Base-by-base conservation (phyloP, 1,140 invertebrate genomes). In the Drosophila pandora region DNA sequence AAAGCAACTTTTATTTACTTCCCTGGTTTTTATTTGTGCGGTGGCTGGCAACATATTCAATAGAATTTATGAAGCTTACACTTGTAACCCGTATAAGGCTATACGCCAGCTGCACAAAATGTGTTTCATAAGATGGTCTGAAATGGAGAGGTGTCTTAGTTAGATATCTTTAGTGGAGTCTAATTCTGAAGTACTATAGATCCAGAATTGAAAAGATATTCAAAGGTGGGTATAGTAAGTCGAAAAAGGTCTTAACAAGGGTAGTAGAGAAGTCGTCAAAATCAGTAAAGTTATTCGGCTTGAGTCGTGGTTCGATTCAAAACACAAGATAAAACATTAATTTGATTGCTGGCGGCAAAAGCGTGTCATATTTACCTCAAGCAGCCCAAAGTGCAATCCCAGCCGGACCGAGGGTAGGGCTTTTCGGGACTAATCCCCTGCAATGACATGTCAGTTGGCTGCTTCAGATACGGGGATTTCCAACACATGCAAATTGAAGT, bases 401-500 rank as follows among this genome's bases (percentile, higher is more conserved):
- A 21, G 45, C 12, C 6, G n/a, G 23, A 22, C 10, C 7, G 22
- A 3, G 41, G 32, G 2, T 9, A 22, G 28, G 10, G 25, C n/a
- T 22, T 21, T 10, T 39, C n/a, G 52, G 21, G 32, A 37, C 30
- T 69, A 69, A 62, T 50, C 70, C 53, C 58, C 39, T 7, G 34
- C n/a, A 75, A 64, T 65, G 60, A 65, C 71, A 57, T 75, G 71
- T 75, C 71, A 75, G 71, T 65, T 57, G 53, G 53, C 53, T 75
- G 32, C 25, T 41, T 53, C 39, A 47, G 70, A 74, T 74, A 74
- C 30, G 34, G 39, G 60, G 53, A 74, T 74, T 74, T 74, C 53
- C 53, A 41, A 57, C 71, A 55, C 61, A 75, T 75, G 71, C 71
- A 75, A 75, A 75, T 75, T 48, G 56, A 54, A 72, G 67, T 21